phyloP scores from a whole-genome alignment of 2,888 invertebrate species.

The Boloria euphrosyne region DNA sequence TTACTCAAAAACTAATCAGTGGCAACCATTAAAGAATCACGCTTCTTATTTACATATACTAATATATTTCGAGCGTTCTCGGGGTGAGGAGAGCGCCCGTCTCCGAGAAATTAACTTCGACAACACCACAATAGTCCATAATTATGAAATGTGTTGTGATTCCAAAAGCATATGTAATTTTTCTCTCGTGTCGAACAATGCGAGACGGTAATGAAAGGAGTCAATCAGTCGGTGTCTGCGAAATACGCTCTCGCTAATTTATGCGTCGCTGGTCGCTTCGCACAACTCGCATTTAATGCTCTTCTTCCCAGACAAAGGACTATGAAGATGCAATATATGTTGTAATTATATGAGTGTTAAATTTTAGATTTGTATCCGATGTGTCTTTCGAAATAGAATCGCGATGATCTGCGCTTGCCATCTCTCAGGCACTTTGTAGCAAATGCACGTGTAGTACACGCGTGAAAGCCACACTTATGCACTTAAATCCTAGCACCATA shows the following conservation, averaged over 20 bases:
- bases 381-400: constrained; percentile 17
- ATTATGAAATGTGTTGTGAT: constrained; percentile 82
- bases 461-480: constrained; percentile 53
- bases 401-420: not conserved
- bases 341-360: constrained; percentile 34
- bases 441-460: constrained; percentile 45
- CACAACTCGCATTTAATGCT: constrained; percentile 49
- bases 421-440: constrained; percentile 14
- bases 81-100: constrained; percentile 63
- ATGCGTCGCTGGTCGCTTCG: constrained; percentile 57
- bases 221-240: constrained; percentile 78
- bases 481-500: constrained; percentile 63
- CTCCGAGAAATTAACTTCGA: constrained; percentile 69
- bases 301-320: constrained; percentile 61
- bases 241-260: constrained; percentile 73
- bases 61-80: constrained; percentile 63
- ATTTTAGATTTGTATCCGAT: constrained; percentile 31
- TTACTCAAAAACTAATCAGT: constrained; percentile 75
- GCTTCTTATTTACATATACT: constrained; percentile 59
- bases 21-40: constrained; percentile 64
- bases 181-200: constrained; percentile 76
- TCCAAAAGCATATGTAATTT: constrained; percentile 73
- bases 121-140: constrained; percentile 81
- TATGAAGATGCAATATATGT: constrained; percentile 49
- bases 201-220: constrained; percentile 78